Evolutionary conservation across 2,797 vertebrate genomes (phyloP).

Genomic region (Chiloscyllium punctatum): DNA sequence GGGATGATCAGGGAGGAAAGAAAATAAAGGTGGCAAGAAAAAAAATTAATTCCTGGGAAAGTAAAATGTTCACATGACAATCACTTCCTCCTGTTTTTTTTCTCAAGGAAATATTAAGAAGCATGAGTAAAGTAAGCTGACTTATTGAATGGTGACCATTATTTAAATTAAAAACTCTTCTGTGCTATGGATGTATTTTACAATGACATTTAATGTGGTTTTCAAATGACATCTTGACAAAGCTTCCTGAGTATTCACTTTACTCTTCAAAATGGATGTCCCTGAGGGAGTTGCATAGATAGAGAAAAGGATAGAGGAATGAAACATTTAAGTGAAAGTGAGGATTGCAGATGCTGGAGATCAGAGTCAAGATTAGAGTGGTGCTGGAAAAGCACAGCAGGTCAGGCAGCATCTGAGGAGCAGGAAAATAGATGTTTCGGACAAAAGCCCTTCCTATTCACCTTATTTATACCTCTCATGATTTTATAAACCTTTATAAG

Average conservation of each 20-base stretch:
- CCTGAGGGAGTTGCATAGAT: neutral
- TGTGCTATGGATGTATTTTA: neutral
- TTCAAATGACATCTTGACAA: neutral
- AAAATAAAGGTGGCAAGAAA: neutral
- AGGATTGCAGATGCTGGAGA: no score
- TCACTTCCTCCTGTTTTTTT: neutral
- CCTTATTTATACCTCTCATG: no score
- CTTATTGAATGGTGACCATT: neutral
- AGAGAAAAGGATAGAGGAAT: neutral
- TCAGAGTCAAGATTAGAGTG: neutral
- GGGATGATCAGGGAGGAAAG: neutral
- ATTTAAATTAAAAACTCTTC: neutral
- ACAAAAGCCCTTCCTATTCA: no score
- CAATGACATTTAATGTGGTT: neutral
- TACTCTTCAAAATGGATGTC: neutral
- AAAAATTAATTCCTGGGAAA: neutral
- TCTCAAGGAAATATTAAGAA: neutral
- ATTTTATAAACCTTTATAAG: no score
- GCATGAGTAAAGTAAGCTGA: neutral
- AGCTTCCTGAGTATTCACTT: neutral
- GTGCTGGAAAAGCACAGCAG: neutral
- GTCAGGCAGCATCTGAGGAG: no score
- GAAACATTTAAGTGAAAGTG: neutral
- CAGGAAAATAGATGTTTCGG: no score
- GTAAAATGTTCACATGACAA: neutral